A percentile compares a stretch with the other conserved stretches of the same genome.
These are phyloP conservation scores for Lasioglossum figueresi DNA, from an alignment of 2,888 invertebrate genomes.

Conservation along the genomic window DNA sequence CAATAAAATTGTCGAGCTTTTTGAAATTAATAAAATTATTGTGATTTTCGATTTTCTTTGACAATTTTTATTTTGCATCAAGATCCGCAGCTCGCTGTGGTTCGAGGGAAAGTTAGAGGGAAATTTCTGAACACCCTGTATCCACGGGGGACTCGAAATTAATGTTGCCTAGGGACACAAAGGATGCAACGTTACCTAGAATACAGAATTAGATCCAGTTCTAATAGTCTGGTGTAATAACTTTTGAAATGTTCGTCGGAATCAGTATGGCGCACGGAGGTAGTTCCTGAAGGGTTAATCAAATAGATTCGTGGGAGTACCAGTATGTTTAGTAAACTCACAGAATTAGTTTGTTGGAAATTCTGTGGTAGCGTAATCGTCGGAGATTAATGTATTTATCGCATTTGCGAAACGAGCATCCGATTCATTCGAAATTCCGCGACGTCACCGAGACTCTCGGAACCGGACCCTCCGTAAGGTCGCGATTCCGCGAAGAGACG, in stretches of 20 bases:
- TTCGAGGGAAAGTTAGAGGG: not conserved
- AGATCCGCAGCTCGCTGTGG: too few relatives aligned
- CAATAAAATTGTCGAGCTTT: too few relatives aligned
- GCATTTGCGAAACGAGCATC: too few relatives aligned
- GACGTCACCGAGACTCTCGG: too few relatives aligned
- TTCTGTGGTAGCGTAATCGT: not conserved
- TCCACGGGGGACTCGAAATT: not conserved
- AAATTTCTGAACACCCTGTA: not conserved
- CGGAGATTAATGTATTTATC: too few relatives aligned
- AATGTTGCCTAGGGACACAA: not conserved
- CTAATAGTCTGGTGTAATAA: not conserved
- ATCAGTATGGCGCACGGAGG: not conserved
- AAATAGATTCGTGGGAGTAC: not conserved
- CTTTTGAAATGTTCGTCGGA: not conserved
- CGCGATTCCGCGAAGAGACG: not conserved
- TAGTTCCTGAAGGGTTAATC: not conserved
- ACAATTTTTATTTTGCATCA: too few relatives aligned
- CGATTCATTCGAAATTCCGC: too few relatives aligned
- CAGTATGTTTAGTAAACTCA: not conserved
- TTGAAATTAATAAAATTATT: too few relatives aligned
- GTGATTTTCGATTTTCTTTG: too few relatives aligned
- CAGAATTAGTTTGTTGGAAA: not conserved
- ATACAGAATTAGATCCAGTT: not conserved
- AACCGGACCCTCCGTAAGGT: too few relatives aligned
- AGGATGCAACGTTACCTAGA: not conserved